Evolutionary conservation across 2,797 vertebrate species (phyloP), one percentile per base, ranked within the genome.

Genomic region (Halcyon leucocephala): DNA sequence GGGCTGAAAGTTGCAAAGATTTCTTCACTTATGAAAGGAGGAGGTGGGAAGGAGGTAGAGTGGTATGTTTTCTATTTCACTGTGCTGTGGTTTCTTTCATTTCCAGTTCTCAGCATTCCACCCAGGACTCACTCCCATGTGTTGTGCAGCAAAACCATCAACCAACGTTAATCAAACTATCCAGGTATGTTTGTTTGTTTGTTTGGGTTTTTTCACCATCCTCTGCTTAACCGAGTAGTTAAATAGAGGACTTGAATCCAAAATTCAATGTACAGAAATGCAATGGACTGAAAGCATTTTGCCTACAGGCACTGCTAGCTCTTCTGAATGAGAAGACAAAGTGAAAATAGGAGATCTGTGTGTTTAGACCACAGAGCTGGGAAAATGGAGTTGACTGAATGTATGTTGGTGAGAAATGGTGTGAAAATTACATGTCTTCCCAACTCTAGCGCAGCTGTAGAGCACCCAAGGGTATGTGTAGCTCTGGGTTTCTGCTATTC

Each of bases 351-450:
- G 81, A 96, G 87, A 76, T 82, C 37, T 89, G 82, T 58, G 86
- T 86, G 89, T 60, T 89, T 81, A 87, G 93, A 95, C 96, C 95
- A 33, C 92, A 93, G 89, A 85, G 81, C 86, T 55, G 88, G 81
- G 95, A 85, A 93, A 89, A 85, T 1, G 57, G 73, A 78, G 69
- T n/a, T 54, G 86, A 51, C 71, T 94, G 94, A 81, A 9, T 89
- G 92, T 58, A 81, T 57, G 84, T 51, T 96, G 90, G 92, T 94
- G 94, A 96, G 94, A 89, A 95, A 96, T 89, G 79, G 96, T 95
- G 95, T 96, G 94, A 95, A 96, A 96, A 96, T 95, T 96, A 96
- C 93, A 95, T 79, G 84, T 81, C 95, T 96, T n/a, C 82, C 95
- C 26, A 76, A 29, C 24, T 74, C 14, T 19, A 93, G 79, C 67